Evolutionary conservation across 2,113 vertebrate genomes (phyloP).

Genomic region (Sturnira hondurensis): DNA sequence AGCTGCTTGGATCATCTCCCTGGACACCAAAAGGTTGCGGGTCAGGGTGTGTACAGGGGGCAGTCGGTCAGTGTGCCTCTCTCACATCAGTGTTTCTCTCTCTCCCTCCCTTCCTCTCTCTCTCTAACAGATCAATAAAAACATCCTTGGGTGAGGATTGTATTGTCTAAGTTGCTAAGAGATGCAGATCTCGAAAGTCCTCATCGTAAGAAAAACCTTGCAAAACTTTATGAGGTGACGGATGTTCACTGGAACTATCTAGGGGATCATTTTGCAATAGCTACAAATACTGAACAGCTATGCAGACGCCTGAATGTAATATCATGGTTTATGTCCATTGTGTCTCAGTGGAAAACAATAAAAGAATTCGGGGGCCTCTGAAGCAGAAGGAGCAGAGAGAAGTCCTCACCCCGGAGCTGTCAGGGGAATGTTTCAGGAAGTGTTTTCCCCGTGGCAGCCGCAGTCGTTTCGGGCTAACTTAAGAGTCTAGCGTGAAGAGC

Average conservation of each 20-base stretch:
- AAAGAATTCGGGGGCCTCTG: neutral
- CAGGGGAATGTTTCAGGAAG: neutral
- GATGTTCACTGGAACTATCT: neutral
- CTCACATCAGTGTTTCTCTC: too few relatives aligned
- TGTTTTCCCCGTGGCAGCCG: rapidly evolving
- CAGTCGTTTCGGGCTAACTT: neutral
- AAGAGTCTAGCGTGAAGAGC: neutral
- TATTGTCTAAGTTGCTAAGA: neutral
- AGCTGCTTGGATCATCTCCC: too few relatives aligned
- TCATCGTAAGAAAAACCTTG: neutral
- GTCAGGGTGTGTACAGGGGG: too few relatives aligned
- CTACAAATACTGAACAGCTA: neutral
- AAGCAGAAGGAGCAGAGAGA: neutral
- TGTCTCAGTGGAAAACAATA: neutral
- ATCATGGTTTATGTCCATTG: neutral
- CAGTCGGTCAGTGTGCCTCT: too few relatives aligned
- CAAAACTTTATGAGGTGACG: neutral
- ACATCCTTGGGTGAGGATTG: too few relatives aligned
- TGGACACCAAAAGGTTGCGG: too few relatives aligned
- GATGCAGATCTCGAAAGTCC: neutral
- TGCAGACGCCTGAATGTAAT: neutral
- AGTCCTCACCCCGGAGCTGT: neutral
- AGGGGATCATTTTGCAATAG: neutral
- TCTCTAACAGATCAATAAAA: too few relatives aligned
- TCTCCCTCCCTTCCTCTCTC: too few relatives aligned